Evolutionary conservation across 2,888 invertebrate genomes (phyloP), one percentile per base, ranked within the genome.

Genomic region (Biston stratarius): DNA sequence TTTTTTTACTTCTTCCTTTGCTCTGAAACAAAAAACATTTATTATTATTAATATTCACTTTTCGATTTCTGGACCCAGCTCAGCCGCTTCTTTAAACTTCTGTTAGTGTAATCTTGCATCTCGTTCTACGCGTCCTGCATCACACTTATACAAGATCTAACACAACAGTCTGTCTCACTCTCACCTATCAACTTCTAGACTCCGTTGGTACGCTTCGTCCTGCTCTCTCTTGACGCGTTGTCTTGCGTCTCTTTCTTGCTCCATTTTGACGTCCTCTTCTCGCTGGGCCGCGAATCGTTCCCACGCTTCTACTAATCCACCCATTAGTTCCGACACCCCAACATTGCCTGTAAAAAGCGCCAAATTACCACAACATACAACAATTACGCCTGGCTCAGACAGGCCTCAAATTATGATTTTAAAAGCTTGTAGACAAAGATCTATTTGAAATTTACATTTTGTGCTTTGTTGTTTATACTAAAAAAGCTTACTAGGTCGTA

Each of bases 151-250:
- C n/a, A n/a, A n/a, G n/a, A n/a, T n/a, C 6, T 53, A 10, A 1
- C 6, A 14, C 40, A 15, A 38, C 15, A 10, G 38, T 44, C 42
- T 40, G 33, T 15, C 58, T 48, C 58, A 6, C 12, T 59, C 59
- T 76, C 82, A 96, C 96, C 96, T 96, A 88, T 98, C 98, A 0
- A 96, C 97, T 83, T 97, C 97, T 62, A 99, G 94, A 77, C 99
- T 99, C 83, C 95, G 96, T 86, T 98, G 96, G 90, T 98, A 99
- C 0, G 99, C 99, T 87, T 96, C 96, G 92, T 99, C 99, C 92
- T 99, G 99, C 88, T 99, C 99, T 79, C 96, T 95, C 90, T 98
- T 98, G 61, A 99, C 98, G 78, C 95, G 94, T 89, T 99, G 98
- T 63, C 99, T 93, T 10, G 97, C 98, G 73, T 97, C 97, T 64